Base-by-base conservation (phyloP, 2,888 invertebrate species). In the Thymelicus acteon region DNA sequence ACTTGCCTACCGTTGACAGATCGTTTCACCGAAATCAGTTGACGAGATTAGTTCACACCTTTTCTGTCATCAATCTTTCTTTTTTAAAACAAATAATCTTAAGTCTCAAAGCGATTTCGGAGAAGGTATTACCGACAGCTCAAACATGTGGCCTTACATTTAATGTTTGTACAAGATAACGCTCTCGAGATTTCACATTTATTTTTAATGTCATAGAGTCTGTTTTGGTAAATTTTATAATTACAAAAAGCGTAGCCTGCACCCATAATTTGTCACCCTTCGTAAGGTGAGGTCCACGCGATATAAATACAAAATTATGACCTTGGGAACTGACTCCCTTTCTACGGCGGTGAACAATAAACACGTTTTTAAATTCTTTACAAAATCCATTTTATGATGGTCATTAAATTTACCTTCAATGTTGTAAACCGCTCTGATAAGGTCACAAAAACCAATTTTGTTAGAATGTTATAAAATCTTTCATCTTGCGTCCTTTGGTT, bases 251-350 rank as follows among this genome's bases (percentile, higher is more conserved):
- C 72, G 68, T 66, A 73, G 72, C 64, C 66, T 75, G 78, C 75
- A 75, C 84, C 85, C 85, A 85, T 88, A 87, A 88, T 87, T 81
- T 79, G 78, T 82, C 81, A 81, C 82, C 82, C 80, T 78, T 75
- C 71, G 73, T 75, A 77, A 78, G 77, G 75, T 75, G 72, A 79
- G 76, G 79, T 80, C 79, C 77, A 80, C 75, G 76, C 75, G 77
- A 79, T 78, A 79, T 78, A 83, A 84, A 86, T 85, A 87, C 81
- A 85, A 85, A 88, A 81, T 89, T 85, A 89, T 87, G 85, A 81
- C 85, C 88, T 86, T 91, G 91, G 88, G 89, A 91, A 90, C 85
- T 71, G 61, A 73, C 75, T 85, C 83, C 85, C 84, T 85, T 81
- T 82, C 75, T 78, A 72, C 72, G 72, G 73, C 8, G 49, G 73